Conservation (phyloP, 2,888 invertebrate genomes). For the Atrina japonica region DNA sequence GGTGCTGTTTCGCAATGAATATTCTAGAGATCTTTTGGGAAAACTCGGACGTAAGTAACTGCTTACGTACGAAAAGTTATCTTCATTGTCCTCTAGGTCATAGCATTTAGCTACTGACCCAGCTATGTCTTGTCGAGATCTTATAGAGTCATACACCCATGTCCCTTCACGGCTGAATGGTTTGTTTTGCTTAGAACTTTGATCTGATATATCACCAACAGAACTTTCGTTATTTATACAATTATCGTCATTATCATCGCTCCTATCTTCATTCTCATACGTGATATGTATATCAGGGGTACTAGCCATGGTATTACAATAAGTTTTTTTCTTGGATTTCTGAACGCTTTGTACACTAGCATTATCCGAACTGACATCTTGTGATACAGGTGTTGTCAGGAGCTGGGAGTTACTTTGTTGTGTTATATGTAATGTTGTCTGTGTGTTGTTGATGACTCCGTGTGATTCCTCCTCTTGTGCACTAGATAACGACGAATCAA, state of each 20-base stretch:
- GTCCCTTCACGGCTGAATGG: not conserved
- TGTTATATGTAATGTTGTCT: not conserved
- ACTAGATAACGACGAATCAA: constrained; percentile 50
- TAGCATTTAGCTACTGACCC: constrained; percentile 70
- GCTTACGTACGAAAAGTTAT: constrained; percentile 67
- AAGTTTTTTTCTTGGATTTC: not conserved
- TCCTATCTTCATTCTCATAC: not conserved
- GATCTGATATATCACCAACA: not conserved
- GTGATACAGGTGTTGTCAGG: not conserved
- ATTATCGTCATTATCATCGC: not conserved
- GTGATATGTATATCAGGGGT: constrained; percentile 8
- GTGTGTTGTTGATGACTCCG: not conserved
- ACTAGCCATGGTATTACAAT: constrained; percentile 11
- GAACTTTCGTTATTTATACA: not conserved
- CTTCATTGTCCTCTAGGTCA: constrained; percentile 64
- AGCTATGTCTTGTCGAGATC: constrained; percentile 61
- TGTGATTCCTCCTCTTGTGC: constrained; percentile 14
- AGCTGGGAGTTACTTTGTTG: not conserved
- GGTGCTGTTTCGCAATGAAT: constrained; percentile 20
- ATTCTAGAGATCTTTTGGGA: constrained; percentile 31
- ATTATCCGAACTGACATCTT: constrained; percentile 15
- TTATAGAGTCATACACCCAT: constrained; percentile 37
- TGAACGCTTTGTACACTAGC: constrained; percentile 7
- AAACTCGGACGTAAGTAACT: constrained; percentile 54
- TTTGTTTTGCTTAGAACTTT: not conserved